Percentiles rank a stretch among this genome's conserved stretches.
These are phyloP conservation scores for Umimayanthus chanpuru DNA, from an alignment of 92 coral and sea anemone species.

Conservation along the genomic window DNA sequence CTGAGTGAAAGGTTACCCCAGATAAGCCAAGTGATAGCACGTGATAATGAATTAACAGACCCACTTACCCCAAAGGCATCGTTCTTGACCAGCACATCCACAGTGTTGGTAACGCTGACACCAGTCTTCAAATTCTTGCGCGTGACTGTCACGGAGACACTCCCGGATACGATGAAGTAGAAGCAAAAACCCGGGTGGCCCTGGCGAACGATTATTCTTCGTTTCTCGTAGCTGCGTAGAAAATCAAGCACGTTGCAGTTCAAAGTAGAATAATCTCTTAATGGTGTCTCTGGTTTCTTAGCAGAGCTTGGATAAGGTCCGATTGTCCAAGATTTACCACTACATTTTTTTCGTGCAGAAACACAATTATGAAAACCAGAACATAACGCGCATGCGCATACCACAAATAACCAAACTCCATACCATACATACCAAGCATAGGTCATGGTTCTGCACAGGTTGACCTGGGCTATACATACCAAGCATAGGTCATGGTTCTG, in stretches of 20 bases:
- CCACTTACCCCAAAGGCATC: constrained; percentile 82
- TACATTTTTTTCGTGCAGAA: too few species aligned
- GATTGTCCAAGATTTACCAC: too few species aligned
- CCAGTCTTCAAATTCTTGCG: constrained; percentile 78
- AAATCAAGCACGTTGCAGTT: not conserved
- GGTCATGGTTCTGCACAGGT: too few species aligned
- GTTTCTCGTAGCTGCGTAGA: constrained; percentile 68
- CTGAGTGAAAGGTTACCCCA: not conserved
- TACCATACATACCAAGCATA: too few species aligned
- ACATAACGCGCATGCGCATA: too few species aligned
- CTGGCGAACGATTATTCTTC: constrained; percentile 80
- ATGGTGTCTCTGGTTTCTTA: too few species aligned
- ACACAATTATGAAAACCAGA: too few species aligned
- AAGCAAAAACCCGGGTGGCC: constrained; percentile 89
- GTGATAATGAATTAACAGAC: not conserved
- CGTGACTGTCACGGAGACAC: constrained; percentile 88
- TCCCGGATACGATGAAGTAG: constrained; percentile 85
- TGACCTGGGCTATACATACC: too few species aligned
- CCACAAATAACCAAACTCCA: too few species aligned
- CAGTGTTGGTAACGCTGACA: constrained; percentile 72
- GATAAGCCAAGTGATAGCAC: not conserved
- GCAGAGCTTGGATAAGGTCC: too few species aligned
- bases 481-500: not conserved
- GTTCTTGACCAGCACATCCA: constrained; percentile 78
- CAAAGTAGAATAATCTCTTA: too few species aligned